Base-by-base conservation (phyloP, 2,113 vertebrate species). In the Spizaetus ornatus region DNA sequence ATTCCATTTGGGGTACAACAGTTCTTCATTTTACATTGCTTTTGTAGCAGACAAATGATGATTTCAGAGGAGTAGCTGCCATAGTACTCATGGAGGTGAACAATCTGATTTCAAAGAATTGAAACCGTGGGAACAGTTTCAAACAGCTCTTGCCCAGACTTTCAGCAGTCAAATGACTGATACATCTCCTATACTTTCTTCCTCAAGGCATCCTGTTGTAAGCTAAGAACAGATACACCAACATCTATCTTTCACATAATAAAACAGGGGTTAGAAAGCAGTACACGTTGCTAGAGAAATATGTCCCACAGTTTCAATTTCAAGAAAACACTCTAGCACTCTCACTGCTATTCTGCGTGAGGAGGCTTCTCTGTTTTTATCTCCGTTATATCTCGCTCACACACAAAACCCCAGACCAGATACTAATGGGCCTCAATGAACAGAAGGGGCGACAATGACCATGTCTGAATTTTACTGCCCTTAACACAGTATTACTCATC, bases 221-320 rank as follows among this genome's bases (percentile, higher is more conserved):
- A 67, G 16, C 38, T 40, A 72, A 53, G 59, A 78, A 48, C 43
- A 27, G 69, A 53, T 29, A 45, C 1, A 50, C n/a, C 10, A 82
- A 72, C 23, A n/a, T 20, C 53, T 29, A 2, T 11, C 53, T 90
- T 47, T 74, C 63, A 70, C 32, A 42, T 9, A 72, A 40, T 27
- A 47, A 90, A 85, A 52, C 0, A 59, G 15, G 7, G 61, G 10
- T 31, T 45, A 65, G 71, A 66, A 80, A 93, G 36, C 31, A 86
- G 48, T 1, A 22, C 0, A 1, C 1, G 1, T 14, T 26, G n/a
- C n/a, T 73, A 27, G 32, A 70, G n/a, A 77, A 59, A 31, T 6
- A 52, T 0, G 6, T 42, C 43, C 34, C 74, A 56, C 23, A 22
- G 12, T 9, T 43, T 31, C n/a, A 55, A 29, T 47, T 69, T 73